Base-by-base conservation (phyloP, 2,797 vertebrate species). In the Microctenopoma lineatum region DNA sequence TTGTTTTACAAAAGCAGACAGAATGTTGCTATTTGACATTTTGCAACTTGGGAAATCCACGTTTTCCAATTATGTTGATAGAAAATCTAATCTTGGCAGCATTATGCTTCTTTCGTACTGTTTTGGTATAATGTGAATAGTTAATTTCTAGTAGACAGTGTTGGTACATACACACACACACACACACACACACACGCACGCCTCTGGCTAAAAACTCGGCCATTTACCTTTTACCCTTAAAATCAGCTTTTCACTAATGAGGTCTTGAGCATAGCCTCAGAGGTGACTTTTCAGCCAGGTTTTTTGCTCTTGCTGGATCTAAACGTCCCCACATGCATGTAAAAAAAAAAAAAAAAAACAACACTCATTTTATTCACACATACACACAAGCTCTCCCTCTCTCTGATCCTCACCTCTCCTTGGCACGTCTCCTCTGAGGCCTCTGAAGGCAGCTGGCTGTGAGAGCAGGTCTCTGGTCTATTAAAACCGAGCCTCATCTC, bases 401-500 rank as follows among this genome's bases (percentile, higher is more conserved):
- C 66, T 34, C 32, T 72, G 61, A 62, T 81, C 77, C 80, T 89
- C 71, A 79, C 83, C 70, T 89, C 83, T 86, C 81, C 85, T 88
- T 86, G 85, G 85, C 80, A 71, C 77, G 60, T 79, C 66, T 84
- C 87, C 84, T 86, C 88, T 56, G 88, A 84, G 87, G 74, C 79
- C 77, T 83, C 65, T 71, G 73, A 84, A 84, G 84, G 84, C 90
- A 86, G 85, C 84, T 81, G 86, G 84, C 77, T 83, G 75, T 66
- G 80, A 75, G 79, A 76, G 78, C 77, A 64, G 66, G 69, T 84
- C 84, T 86, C 79, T 50, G 83, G 87, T 89, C 87, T 83, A 84
- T 86, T 91, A 85, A 87, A 87, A 84, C 75, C 72, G 80, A 80
- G 72, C 78, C 77, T 87, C 85, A 87, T 87, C 85, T 85, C 85